Conservation (phyloP, 2,113 vertebrate species). For the Anser brachyrhynchus region DNA sequence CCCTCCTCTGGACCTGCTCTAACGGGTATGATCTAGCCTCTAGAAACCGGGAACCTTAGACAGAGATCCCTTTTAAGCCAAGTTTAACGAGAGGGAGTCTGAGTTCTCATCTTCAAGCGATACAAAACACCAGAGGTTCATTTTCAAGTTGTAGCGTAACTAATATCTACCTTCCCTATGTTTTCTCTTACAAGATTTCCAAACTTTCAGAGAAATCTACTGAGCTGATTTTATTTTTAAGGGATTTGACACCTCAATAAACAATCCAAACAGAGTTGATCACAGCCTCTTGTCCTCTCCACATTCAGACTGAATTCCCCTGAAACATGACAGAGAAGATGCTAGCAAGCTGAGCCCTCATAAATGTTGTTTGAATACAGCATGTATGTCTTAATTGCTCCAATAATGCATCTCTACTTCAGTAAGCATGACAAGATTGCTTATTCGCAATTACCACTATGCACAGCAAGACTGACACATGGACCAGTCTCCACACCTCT, state of each 20-base stretch:
- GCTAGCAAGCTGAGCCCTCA: rapidly evolving
- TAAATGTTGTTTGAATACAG: neutral
- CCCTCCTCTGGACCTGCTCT: too few relatives aligned
- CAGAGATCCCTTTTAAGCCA: neutral
- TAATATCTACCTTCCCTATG: neutral
- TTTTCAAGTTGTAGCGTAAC: neutral
- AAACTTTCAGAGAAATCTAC: neutral
- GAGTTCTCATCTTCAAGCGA: neutral
- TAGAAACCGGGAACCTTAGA: neutral
- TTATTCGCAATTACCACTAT: neutral
- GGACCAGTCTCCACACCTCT: neutral
- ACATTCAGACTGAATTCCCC: neutral
- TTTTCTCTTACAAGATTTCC: neutral
- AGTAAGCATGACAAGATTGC: neutral
- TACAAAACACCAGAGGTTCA: neutral
- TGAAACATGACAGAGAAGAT: neutral
- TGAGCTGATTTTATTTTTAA: neutral
- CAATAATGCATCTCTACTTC: neutral
- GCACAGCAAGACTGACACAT: neutral
- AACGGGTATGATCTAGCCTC: neutral
- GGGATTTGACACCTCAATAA: neutral
- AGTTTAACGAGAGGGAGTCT: neutral
- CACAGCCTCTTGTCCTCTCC: neutral
- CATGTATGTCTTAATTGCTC: rapidly evolving
- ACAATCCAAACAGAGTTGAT: neutral